Evolutionary conservation across 2,888 invertebrate species (phyloP), one percentile per base, ranked within the genome.

Genomic region (Onthophagus sagittarius): DNA sequence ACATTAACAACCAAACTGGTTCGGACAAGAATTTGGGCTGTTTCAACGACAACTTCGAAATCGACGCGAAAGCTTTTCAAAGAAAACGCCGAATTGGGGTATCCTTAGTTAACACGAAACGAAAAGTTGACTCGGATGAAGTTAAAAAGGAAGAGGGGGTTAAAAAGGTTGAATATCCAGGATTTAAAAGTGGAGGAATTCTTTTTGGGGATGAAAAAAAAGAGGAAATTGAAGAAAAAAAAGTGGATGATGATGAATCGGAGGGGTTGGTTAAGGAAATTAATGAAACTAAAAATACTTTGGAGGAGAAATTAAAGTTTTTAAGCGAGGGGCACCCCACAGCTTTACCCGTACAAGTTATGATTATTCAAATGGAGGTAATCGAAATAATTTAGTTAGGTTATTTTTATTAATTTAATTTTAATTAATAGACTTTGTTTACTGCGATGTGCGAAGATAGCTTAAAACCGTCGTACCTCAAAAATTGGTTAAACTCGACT

Each of bases 361-460:
- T 90, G 87, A 84, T 87, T 64, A 89, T 90, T 78, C 90, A 90
- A 83, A 84, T 90, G 77, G 88, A 90, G 84, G 90, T 90, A 23
- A 71, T 64, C 13, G 0, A 11, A 53, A 53, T 53, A 9, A 70
- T 33, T 70, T n/a, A n/a, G n/a, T n/a, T n/a, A n/a, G n/a, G n/a
- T 70, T 62, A 6, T n/a, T 23, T 23, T 23, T 23, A 23, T 23
- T 23, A 23, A 23, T 23, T 23, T 2, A 1, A 23, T 23, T 33
- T 14, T 11, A 15, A 67, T 71, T 85, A 85, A 15, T 79, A 92
- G 92, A 91, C 91, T n/a, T 85, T 92, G 74, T 85, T 89, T 75
- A 82, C 85, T 73, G 92, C 92, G 71, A 89, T 90, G 89, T 88
- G 88, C 79, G 86, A 86, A 39, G 89, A 89, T 71, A 88, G 89